Conservation (phyloP, 2,113 vertebrate genomes). For the Stigmatopora nigra region DNA sequence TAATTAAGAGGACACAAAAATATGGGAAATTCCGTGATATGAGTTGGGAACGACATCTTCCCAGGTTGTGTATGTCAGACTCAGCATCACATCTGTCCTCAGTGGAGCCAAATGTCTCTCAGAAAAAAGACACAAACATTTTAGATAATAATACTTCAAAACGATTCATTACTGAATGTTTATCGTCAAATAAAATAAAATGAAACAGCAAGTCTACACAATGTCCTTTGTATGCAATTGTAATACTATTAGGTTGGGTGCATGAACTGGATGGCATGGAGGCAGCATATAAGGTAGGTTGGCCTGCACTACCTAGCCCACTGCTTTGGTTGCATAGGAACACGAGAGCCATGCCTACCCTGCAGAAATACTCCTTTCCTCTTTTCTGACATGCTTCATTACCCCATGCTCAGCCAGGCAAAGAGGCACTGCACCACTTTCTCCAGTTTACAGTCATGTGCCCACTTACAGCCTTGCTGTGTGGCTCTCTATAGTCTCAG, state of each 20-base stretch:
- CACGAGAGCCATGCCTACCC: conserved; percentile 66
- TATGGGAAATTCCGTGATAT: conserved; percentile 3
- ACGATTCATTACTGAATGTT: neutral
- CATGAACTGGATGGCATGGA: conserved; percentile 22
- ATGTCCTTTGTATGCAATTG: conserved; percentile 16
- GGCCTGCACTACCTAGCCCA: conserved; percentile 62
- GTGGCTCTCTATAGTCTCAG: conserved; percentile 38
- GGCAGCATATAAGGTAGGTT: conserved; percentile 46
- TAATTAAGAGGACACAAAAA: conserved; percentile 14
- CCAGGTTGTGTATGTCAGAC: conserved; percentile 22
- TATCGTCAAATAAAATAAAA: conserved; percentile 10
- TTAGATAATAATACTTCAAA: conserved; percentile 2
- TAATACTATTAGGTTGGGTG: conserved; percentile 11
- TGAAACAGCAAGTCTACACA: neutral
- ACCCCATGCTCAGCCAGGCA: conserved; percentile 68
- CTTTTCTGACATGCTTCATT: conserved; percentile 69
- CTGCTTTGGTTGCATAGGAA: conserved; percentile 63
- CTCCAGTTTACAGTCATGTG: conserved; percentile 49
- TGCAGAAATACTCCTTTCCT: conserved; percentile 65
- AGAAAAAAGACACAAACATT: conserved; percentile 13
- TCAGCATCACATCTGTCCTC: conserved; percentile 50
- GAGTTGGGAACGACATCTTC: conserved; percentile 5
- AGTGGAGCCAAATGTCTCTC: conserved; percentile 34
- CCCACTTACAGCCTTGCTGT: conserved; percentile 40
- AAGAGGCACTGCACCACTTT: conserved; percentile 64